Base-by-base conservation (phyloP, 35 echinoderm and acorn worm genomes). In the Amphiura filiformis region DNA sequence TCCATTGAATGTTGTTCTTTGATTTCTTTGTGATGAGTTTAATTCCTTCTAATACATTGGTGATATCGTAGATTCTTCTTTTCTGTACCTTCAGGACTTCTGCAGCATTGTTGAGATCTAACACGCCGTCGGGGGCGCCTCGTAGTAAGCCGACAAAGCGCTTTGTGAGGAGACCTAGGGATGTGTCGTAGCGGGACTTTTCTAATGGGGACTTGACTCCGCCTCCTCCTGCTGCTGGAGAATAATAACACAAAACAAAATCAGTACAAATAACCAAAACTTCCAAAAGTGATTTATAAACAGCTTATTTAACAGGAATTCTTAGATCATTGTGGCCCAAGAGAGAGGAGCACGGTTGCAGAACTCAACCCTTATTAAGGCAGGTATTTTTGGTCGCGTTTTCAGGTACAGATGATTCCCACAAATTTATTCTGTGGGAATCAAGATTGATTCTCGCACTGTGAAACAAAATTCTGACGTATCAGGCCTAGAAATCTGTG, bases 1-100 rank as follows among this genome's bases (percentile, higher is more conserved):
- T 99, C 96, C 96, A 99, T 81, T 99, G 89, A 39, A 99, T 99
- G 76, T 99, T 99, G 79, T 99, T 99, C 87, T 99, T 99, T 15
- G 90, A 93, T 78, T 93, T 94, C 88, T 99, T 99, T 15, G 90
- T 84, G 87, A 99, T 99, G 36, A 99, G 84, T 87, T 99, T 99
- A 37, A 99, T 99, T 80, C 96, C 96, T 91, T 99, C 96, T 32
- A 99, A 57, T 40, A 99, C 96, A 78, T 99, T 99, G 23, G 96
- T 99, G 76, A 99, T 99, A 40, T 99, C 96, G 31, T 99, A 99
- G 52, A 99, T 99, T 22, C 96, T 77, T 79, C 96, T 39, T 61
- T 99, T 99, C 76, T 99, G 96, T 12, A 99, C 96, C 33, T 89
- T 88, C 0, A 99, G 84, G 18, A 94, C 83, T 76, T 99, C 96